Percentiles rank a stretch among this genome's conserved stretches.
These are phyloP conservation scores for Xiphophorus maculatus DNA, from an alignment of 2,113 vertebrate genomes.

Conservation along the genomic window DNA sequence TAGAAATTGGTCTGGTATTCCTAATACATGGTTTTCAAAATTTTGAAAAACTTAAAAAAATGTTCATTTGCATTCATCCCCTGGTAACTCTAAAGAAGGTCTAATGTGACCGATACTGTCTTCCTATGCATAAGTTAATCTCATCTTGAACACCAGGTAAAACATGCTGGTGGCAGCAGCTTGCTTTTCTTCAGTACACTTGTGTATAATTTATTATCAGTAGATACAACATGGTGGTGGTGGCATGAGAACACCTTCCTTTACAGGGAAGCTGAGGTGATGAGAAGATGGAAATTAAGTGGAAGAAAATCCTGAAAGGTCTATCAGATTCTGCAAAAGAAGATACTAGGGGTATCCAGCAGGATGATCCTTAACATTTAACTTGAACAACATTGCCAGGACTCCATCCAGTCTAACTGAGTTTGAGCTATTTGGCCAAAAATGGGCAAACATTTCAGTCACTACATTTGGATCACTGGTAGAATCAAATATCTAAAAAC, in stretches of 20 bases:
- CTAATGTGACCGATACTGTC: no score
- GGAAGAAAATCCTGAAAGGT: neutral
- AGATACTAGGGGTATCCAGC: neutral
- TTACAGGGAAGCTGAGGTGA: neutral
- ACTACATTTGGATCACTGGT: neutral
- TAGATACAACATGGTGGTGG: neutral
- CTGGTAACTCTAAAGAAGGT: no score
- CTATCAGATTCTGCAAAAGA: conserved; percentile 14
- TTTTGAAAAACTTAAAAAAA: no score
- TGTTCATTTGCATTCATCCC: no score
- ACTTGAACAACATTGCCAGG: neutral
- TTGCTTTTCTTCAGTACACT: no score
- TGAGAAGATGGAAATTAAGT: neutral
- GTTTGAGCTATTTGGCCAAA: neutral
- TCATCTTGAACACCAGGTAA: no score
- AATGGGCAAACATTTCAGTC: neutral
- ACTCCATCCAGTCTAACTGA: neutral
- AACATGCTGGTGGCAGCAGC: no score
- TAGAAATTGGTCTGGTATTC: no score
- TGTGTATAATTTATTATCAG: no score
- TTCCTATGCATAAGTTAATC: no score
- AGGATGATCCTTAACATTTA: neutral
- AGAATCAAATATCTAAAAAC: neutral
- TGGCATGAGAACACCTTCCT: neutral
- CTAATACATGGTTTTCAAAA: no score